These are phyloP conservation scores for Tretioscincus oriximinensis DNA, from an alignment of 2,113 vertebrate species.

Conservation along the genomic window DNA sequence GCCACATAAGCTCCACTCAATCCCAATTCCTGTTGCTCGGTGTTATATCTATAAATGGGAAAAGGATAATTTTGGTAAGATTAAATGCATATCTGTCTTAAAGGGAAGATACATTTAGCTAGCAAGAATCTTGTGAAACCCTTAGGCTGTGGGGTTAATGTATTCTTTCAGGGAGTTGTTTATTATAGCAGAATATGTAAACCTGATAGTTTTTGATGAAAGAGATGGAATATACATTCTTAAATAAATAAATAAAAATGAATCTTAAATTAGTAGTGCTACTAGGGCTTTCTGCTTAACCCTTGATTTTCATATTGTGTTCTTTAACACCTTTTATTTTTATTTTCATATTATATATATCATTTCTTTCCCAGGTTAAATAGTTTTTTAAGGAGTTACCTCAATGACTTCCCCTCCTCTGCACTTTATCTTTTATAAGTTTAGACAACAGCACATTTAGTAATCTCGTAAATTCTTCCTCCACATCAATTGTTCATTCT, in stretches of 20 bases:
- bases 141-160: neutral
- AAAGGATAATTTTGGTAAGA: conserved; percentile 94
- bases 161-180: neutral
- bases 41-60: conserved; percentile 91
- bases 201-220: no score
- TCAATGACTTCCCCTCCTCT: no score
- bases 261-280: neutral
- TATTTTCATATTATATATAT: no score
- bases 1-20: conserved; percentile 77
- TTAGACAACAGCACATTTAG: no score
- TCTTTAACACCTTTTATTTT: no score
- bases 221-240: no score
- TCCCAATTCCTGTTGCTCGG: conserved; percentile 84
- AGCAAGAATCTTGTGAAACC: neutral
- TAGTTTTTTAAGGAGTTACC: no score
- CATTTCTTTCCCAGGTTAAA: no score
- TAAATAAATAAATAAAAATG: neutral
- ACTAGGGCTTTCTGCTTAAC: rapidly evolving
- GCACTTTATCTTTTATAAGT: no score
- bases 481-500: no score
- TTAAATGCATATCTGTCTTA: neutral
- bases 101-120: neutral
- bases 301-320: neutral
- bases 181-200: no score
- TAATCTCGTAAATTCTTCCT: no score